Evolutionary conservation across 2,888 invertebrate genomes (phyloP), one percentile per base, ranked within the genome.

Genomic region (Tipula helvola): DNA sequence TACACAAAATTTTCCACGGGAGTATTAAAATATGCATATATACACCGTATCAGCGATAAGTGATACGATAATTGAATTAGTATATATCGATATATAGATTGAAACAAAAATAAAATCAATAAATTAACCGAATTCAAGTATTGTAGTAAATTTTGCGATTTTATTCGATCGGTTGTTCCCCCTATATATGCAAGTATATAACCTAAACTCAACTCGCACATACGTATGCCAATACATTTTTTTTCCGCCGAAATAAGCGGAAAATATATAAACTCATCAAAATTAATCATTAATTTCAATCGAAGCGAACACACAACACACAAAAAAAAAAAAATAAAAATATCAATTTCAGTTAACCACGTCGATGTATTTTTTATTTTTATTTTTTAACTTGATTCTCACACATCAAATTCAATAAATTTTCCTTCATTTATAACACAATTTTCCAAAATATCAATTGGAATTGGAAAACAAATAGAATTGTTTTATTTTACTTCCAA

Each of bases 261-360:
- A 12, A 71, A 71, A 71, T 71, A 28, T 71, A 71, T 71, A 71
- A 71, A 71, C 71, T 71, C 71, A 71, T 71, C 71, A 71, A 71
- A 71, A 71, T 71, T 71, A 71, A 71, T 71, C 71, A 71, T 71
- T 71, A 71, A 71, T 71, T 71, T 71, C 71, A 71, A 71, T 71
- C 71, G 71, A 71, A 71, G 71, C 71, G 71, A 71, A 71, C 12
- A 71, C 8, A 52, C 18, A 28, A 71, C 10, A 71, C 71, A 71
- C 57, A 39, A 39, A 39, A 39, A 7, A 39, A 5, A 39, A 39
- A 39, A 28, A 28, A 28, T 16, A 57, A 16, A 71, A 71, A 71
- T 71, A 71, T 71, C 71, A 71, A 71, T 71, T 71, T 71, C 71
- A 71, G 71, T 71, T 71, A 71, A 71, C 71, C 71, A 71, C 71